phyloP scores from a whole-genome alignment of 2,888 invertebrate genomes.

The Caenorhabditis sp. region DNA sequence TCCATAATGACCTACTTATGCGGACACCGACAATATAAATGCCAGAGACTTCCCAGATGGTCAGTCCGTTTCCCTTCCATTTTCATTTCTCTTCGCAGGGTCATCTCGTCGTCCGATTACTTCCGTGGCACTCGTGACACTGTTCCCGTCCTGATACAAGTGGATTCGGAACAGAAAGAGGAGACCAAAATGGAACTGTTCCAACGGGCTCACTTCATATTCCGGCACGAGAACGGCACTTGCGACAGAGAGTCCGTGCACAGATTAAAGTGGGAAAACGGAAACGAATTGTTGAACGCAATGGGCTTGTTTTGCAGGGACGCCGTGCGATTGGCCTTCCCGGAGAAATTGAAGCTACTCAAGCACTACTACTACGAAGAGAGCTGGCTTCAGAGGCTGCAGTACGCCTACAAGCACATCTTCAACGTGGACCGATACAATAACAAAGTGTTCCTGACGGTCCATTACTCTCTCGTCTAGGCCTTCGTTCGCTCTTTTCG shows the following conservation, averaged over 20 bases:
- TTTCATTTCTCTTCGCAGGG: slow-evolving; percentile 29
- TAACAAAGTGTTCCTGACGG: slow-evolving; percentile 59
- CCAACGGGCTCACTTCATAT: slow-evolving; percentile 56
- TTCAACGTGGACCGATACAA: slow-evolving; percentile 64
- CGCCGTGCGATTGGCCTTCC: slow-evolving; percentile 41
- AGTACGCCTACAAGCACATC: slow-evolving; percentile 45
- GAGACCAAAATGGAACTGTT: slow-evolving; percentile 62
- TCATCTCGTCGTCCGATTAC: slow-evolving; percentile 63
- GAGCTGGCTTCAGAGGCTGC: slow-evolving; percentile 15
- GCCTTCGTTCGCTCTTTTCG: background rate
- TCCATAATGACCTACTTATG: slow-evolving; percentile 69
- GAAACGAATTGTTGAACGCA: too few species aligned
- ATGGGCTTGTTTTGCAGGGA: slow-evolving; percentile 60
- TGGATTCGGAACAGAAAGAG: slow-evolving; percentile 35
- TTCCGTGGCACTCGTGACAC: slow-evolving; percentile 59
- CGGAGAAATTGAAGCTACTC: slow-evolving; percentile 28
- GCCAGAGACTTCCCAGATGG: slow-evolving; percentile 59
- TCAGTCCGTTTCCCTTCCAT: background rate
- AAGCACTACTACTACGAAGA: slow-evolving; percentile 34
- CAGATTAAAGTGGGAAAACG: slow-evolving; percentile 21
- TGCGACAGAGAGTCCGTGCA: slow-evolving; percentile 52
- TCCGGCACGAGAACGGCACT: slow-evolving; percentile 56
- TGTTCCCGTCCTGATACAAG: slow-evolving; percentile 61
- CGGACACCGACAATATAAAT: slow-evolving; percentile 59
- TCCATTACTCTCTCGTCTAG: slow-evolving; percentile 48